A percentile compares a stretch with the other conserved stretches of the same genome.
phyloP scores from a whole-genome alignment of 2,113 vertebrate genomes.

The Halichoerus grypus region DNA sequence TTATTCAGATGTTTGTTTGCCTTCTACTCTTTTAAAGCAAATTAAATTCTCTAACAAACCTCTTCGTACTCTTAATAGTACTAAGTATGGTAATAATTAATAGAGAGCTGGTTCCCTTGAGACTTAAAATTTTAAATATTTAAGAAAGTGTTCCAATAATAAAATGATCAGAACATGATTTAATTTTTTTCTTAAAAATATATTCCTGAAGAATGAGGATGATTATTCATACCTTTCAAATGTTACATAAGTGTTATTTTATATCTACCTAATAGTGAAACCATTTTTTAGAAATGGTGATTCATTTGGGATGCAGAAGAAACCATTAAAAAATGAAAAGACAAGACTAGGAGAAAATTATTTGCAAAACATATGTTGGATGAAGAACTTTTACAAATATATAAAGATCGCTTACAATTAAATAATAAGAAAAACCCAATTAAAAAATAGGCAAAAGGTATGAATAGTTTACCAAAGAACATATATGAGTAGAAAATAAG shows the following conservation, averaged over 20 bases:
- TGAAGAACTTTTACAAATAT: not conserved
- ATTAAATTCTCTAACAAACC: not conserved
- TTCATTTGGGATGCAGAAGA: not conserved
- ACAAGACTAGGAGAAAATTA: constrained; percentile 25
- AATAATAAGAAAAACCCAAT: constrained; percentile 2
- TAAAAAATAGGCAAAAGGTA: not conserved
- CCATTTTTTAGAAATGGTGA: not conserved
- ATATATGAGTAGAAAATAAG: not conserved
- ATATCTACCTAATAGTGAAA: not conserved
- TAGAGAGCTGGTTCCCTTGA: not conserved
- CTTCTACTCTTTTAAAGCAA: constrained; percentile 31
- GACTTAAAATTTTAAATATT: constrained; percentile 32
- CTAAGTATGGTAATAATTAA: not conserved
- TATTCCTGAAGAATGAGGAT: not conserved
- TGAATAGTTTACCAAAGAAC: not conserved
- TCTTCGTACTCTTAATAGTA: constrained; percentile 13
- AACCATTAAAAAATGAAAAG: constrained; percentile 37
- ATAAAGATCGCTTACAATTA: not conserved
- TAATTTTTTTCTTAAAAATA: constrained; percentile 26
- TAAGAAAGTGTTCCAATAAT: not conserved
- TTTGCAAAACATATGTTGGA: constrained; percentile 14
- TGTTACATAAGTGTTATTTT: constrained; percentile 24
- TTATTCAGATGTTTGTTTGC: constrained; percentile 14
- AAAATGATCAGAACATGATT: constrained; percentile 2
- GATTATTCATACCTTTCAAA: not conserved